Conservation (phyloP, 2,113 vertebrate genomes). For the Podarcis cretensis region DNA sequence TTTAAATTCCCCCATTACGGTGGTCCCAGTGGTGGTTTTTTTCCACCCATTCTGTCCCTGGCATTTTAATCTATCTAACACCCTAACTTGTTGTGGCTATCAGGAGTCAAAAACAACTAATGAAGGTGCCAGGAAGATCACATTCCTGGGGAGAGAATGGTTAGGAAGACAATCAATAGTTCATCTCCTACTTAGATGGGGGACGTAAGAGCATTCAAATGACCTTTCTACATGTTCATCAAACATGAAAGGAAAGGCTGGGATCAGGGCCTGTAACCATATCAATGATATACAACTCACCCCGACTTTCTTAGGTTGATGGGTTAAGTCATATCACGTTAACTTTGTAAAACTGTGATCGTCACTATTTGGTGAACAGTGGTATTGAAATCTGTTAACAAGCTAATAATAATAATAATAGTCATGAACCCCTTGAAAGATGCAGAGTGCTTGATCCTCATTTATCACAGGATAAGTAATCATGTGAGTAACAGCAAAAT, state of each 20-base stretch:
- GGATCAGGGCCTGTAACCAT: no score
- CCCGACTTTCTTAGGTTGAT: no score
- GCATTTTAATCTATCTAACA: background rate
- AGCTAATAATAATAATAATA: no score
- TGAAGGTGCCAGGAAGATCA: background rate
- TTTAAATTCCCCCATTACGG: no score
- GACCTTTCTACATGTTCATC: no score
- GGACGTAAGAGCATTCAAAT: background rate
- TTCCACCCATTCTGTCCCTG: background rate
- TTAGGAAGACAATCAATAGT: background rate
- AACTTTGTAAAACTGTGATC: no score
- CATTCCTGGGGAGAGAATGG: background rate
- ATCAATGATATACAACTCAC: no score
- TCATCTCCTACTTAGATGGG: background rate
- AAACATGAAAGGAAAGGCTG: background rate
- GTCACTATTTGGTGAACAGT: no score
- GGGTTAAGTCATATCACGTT: no score
- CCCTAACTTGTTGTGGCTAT: background rate
- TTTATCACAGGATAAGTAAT: background rate
- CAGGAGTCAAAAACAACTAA: background rate
- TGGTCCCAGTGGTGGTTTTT: background rate
- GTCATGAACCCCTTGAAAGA: background rate
- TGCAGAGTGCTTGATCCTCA: background rate
- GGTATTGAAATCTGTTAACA: no score
- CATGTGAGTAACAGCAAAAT: background rate